Percentiles rank a stretch among this genome's conserved stretches.
These are phyloP conservation scores for Siniperca scherzeri DNA, from an alignment of 2,797 vertebrate genomes.

Conservation along the genomic window DNA sequence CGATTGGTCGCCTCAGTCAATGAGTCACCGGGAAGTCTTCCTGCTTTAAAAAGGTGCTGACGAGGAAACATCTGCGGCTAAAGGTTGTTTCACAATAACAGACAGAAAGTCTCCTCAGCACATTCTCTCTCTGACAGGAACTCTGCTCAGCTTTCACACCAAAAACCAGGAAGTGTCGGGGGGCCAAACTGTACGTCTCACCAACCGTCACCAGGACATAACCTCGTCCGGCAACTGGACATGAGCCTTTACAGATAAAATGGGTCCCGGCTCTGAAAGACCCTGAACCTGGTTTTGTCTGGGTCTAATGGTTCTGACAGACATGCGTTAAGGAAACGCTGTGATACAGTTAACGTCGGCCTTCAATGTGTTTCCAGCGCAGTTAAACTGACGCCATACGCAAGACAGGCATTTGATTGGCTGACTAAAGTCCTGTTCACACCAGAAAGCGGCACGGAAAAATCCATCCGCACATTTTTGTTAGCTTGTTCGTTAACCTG, in stretches of 20 bases:
- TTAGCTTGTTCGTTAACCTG: no score
- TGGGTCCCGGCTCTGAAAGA: background rate
- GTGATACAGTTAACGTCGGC: no score
- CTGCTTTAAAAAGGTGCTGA: constrained; percentile 69
- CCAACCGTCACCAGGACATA: background rate
- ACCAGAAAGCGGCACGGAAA: no score
- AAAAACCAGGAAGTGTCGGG: constrained; percentile 33
- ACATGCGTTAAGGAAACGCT: background rate
- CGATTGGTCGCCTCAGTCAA: background rate
- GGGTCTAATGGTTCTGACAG: background rate
- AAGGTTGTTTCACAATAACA: constrained; percentile 74
- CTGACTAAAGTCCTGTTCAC: no score
- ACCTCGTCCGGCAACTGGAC: background rate
- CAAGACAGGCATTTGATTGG: no score
- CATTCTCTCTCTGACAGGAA: constrained; percentile 60
- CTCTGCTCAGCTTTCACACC: constrained; percentile 26
- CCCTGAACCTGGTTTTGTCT: background rate
- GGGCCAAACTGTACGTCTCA: background rate
- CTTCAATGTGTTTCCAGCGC: no score
- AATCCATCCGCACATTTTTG: no score
- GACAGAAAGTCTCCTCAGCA: constrained; percentile 66
- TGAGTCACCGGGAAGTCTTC: constrained; percentile 60
- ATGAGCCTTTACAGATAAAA: background rate
- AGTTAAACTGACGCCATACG: no score
- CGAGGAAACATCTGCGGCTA: constrained; percentile 45